These are phyloP conservation scores for Ceyx cyanopectus DNA, from an alignment of 2,113 vertebrate species.

Conservation along the genomic window DNA sequence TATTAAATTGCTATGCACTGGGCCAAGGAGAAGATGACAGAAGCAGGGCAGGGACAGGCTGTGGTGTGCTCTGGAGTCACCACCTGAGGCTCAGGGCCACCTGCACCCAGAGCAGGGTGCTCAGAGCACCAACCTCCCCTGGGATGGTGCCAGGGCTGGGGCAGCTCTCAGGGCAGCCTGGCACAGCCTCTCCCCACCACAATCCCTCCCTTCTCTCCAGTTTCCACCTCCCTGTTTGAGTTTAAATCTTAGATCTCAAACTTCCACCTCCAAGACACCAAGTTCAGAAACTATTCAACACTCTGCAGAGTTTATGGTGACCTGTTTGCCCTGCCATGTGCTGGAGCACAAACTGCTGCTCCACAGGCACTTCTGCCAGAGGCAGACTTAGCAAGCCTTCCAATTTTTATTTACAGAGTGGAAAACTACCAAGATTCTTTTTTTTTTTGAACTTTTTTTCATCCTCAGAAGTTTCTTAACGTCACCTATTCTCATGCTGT, in stretches of 20 bases:
- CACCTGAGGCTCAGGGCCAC: not conserved
- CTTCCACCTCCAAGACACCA: not conserved
- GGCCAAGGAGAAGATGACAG: not conserved
- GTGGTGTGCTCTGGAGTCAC: not conserved
- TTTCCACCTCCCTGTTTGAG: not conserved
- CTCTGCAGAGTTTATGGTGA: not conserved
- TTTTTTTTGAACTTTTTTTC: not conserved
- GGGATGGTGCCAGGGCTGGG: not conserved
- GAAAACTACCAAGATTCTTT: not conserved
- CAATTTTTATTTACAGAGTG: not conserved
- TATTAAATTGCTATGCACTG: accelerated
- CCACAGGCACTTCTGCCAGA: not conserved
- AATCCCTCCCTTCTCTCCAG: not conserved
- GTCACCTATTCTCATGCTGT: not conserved
- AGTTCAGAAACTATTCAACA: not conserved
- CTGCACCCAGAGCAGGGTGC: no score
- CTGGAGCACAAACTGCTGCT: accelerated
- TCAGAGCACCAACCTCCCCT: not conserved
- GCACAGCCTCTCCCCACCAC: not conserved
- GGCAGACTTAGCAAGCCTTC: not conserved
- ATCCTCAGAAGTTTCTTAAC: not conserved
- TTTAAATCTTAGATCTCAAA: not conserved
- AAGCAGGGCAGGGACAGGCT: not conserved
- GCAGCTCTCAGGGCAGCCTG: not conserved
- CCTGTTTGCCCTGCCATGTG: not conserved